Conservation (phyloP, 2,797 vertebrate species). For the Falco novaeseelandiae region DNA sequence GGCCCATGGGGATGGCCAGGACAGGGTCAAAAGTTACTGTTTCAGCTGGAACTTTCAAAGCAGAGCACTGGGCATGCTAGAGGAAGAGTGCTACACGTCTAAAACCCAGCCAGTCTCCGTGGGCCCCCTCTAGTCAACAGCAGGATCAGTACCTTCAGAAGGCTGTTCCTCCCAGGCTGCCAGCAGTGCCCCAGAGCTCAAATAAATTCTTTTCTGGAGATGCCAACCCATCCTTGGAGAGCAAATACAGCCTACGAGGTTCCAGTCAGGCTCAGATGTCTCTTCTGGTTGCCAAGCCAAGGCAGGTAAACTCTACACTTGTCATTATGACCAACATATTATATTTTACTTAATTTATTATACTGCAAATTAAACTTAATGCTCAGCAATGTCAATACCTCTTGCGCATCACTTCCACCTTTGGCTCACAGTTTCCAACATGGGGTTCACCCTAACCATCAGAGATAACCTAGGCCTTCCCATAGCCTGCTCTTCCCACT, state of each 20-base stretch:
- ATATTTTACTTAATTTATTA: not conserved
- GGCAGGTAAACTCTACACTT: not conserved
- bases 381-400: not conserved
- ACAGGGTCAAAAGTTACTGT: not conserved
- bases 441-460: not conserved
- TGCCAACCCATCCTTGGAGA: not conserved
- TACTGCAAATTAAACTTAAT: not conserved
- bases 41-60: not conserved
- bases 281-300: not conserved
- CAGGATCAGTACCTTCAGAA: not conserved
- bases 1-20: not conserved
- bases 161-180: not conserved
- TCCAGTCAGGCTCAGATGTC: not conserved
- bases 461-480: not conserved
- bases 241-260: not conserved
- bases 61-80: rapidly evolving
- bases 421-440: not conserved
- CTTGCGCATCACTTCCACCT: not conserved
- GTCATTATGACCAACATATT: not conserved
- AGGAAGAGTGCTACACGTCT: not conserved
- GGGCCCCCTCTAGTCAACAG: not conserved
- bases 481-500: not conserved
- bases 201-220: not conserved
- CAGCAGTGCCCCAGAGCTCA: not conserved
- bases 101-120: not conserved